Base-by-base conservation (phyloP, 2,113 vertebrate species). In the Phainopepla nitens region DNA sequence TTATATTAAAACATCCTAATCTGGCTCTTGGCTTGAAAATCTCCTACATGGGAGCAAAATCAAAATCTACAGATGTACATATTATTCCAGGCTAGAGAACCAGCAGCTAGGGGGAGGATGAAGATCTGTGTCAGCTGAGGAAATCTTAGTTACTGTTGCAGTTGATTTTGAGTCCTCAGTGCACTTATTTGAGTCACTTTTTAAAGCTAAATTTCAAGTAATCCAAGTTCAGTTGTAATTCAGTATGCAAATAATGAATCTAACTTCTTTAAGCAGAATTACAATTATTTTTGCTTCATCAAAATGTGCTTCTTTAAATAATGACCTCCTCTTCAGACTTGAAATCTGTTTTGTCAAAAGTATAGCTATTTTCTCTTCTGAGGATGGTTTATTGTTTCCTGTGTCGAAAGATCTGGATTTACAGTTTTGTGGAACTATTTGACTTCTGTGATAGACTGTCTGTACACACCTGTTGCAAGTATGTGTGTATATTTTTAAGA, bases 1-100 rank as follows among this genome's bases (percentile, higher is more conserved):
- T 77, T 73, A 23, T 56, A 28, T 56, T 73, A n/a, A 56, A 84
- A n/a, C 19, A 18, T 41, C 19, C 12, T 54, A 41, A 19, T n/a
- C 33, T 61, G 21, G 2, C 24, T 75, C 9, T 94, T 90, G 36
- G 2, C 45, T 65, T 68, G 33, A 80, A 76, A 50, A 73, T 62
- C 17, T 87, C 28, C 19, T 49, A 13, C 29, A 23, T 0, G 0
- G 15, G 11, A 70, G 56, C 47, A 39, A 39, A 39, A 39, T 39
- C 17, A 42, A 23, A 49, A 44, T 56, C 19, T 76, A 64, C 9
- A 41, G 11, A 16, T 49, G 13, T 62, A n/a, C 2, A 0, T 66
- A 33, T 6, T 94, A 42, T 28, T 62, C 29, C 10, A 49, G 24
- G 5, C 35, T 84, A 21, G 44, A 76, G 21, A 71, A 36, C 5